phyloP scores from a whole-genome alignment of 1,140 invertebrate genomes.

The Cotesia vestalis region DNA sequence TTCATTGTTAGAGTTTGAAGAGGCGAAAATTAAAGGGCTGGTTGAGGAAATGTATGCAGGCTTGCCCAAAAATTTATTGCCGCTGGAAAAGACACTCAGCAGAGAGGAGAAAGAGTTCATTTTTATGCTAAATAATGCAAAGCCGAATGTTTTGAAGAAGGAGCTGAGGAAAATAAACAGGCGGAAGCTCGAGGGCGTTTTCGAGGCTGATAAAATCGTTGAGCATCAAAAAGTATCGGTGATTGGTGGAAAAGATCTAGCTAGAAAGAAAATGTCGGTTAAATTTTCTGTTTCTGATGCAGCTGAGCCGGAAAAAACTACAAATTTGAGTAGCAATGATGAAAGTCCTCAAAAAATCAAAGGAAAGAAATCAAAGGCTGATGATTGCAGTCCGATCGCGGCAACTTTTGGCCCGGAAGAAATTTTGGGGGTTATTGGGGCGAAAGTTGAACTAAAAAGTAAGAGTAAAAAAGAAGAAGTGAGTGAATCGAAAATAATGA shows the following conservation, averaged over 20 bases:
- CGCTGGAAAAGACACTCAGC: constrained; percentile 26
- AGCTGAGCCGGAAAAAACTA: too few relatives aligned
- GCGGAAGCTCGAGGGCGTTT: too few relatives aligned
- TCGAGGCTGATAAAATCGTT: too few relatives aligned
- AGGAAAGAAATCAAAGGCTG: not conserved
- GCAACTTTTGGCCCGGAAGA: too few relatives aligned
- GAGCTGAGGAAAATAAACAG: constrained; percentile 26
- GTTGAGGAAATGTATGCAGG: constrained; percentile 36
- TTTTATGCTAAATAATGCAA: constrained; percentile 29
- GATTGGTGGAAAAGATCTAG: too few relatives aligned
- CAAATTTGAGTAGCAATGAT: not conserved
- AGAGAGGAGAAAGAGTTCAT: constrained; percentile 28
- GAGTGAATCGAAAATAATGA: too few relatives aligned
- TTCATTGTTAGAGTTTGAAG: not conserved
- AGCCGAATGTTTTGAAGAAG: constrained; percentile 25
- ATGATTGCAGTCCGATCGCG: too few relatives aligned
- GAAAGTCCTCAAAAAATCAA: not conserved
- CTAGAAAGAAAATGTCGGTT: too few relatives aligned
- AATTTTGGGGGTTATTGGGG: not conserved
- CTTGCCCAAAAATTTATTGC: constrained; percentile 35
- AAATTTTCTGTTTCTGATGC: too few relatives aligned
- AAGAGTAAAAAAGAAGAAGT: too few relatives aligned
- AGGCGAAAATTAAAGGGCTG: constrained; percentile 24
- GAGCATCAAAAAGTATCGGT: too few relatives aligned
- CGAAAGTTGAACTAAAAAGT: too few relatives aligned